These are phyloP conservation scores for Hyposoter didymator DNA, from an alignment of 2,888 invertebrate species.

Conservation along the genomic window DNA sequence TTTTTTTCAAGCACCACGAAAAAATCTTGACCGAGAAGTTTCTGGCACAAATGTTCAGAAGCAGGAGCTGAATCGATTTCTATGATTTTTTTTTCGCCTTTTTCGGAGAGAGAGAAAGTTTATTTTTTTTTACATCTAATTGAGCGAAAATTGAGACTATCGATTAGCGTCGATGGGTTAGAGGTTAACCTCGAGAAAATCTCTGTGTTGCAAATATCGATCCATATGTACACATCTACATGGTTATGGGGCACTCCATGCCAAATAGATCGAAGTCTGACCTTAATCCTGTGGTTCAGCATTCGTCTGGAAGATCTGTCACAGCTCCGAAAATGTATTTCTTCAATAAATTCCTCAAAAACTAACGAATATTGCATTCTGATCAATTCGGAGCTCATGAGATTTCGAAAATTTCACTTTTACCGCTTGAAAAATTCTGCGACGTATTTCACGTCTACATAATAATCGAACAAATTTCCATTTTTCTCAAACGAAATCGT, in stretches of 20 bases:
- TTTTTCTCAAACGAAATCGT: too few species aligned
- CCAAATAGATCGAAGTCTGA: background rate
- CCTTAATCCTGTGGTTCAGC: background rate
- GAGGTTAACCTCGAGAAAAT: slow-evolving; percentile 2
- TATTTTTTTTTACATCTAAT: background rate
- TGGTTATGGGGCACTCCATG: slow-evolving; percentile 17
- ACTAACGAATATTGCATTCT: background rate
- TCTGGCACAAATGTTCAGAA: background rate
- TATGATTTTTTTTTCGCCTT: background rate
- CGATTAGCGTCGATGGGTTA: slow-evolving; percentile 6
- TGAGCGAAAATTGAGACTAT: background rate
- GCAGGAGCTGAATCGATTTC: background rate
- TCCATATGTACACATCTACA: background rate
- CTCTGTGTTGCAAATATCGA: slow-evolving; percentile 24
- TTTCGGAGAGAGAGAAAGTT: background rate
- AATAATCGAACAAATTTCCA: too few species aligned
- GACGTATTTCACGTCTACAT: background rate
- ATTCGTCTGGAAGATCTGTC: background rate
- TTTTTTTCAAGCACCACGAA: background rate
- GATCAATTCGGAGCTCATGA: background rate
- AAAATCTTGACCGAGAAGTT: background rate
- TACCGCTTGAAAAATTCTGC: background rate
- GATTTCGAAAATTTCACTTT: background rate
- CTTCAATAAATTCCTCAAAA: background rate
- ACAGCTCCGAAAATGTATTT: background rate